These are phyloP conservation scores for Betta splendens DNA, from an alignment of 2,797 vertebrate genomes.

Conservation along the genomic window DNA sequence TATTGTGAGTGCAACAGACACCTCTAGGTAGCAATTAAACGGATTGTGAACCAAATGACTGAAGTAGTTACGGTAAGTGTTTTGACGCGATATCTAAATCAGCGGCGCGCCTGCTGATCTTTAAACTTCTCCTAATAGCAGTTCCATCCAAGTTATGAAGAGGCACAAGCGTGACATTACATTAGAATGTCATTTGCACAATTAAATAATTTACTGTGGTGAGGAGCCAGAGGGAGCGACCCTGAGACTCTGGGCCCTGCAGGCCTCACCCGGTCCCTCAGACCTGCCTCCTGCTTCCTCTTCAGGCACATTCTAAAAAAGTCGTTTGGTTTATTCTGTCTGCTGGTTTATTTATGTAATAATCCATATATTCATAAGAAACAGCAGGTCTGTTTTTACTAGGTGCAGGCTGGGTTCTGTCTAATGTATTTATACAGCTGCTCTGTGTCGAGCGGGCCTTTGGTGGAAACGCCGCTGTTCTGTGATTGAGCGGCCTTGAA, in stretches of 20 bases:
- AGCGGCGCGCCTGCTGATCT: slow-evolving; percentile 35
- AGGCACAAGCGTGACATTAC: slow-evolving; percentile 23
- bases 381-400: slow-evolving; percentile 69
- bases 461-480: slow-evolving; percentile 64
- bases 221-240: slow-evolving; percentile 1
- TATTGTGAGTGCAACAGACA: slow-evolving; percentile 54
- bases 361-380: slow-evolving; percentile 72
- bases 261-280: slow-evolving; percentile 32
- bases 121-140: slow-evolving; percentile 33
- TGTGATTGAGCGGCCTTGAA: slow-evolving; percentile 77
- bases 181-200: slow-evolving; percentile 37
- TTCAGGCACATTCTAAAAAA: slow-evolving; percentile 62
- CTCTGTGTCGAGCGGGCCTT: slow-evolving; percentile 60
- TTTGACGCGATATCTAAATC: slow-evolving; percentile 39
- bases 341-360: slow-evolving; percentile 78
- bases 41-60: slow-evolving; percentile 57
- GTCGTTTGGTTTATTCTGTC: slow-evolving; percentile 62
- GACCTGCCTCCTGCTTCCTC: slow-evolving; percentile 36
- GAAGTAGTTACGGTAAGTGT: slow-evolving; percentile 43
- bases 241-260: slow-evolving; percentile 8
- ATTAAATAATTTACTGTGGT: slow-evolving; percentile 2
- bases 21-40: slow-evolving; percentile 63
- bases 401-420: slow-evolving; percentile 49
- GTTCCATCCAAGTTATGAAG: slow-evolving; percentile 20
- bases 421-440: slow-evolving; percentile 83